Evolutionary conservation across 1,140 invertebrate genomes (phyloP), one percentile per base, ranked within the genome.

Genomic region (Trichogramma pretiosum): DNA sequence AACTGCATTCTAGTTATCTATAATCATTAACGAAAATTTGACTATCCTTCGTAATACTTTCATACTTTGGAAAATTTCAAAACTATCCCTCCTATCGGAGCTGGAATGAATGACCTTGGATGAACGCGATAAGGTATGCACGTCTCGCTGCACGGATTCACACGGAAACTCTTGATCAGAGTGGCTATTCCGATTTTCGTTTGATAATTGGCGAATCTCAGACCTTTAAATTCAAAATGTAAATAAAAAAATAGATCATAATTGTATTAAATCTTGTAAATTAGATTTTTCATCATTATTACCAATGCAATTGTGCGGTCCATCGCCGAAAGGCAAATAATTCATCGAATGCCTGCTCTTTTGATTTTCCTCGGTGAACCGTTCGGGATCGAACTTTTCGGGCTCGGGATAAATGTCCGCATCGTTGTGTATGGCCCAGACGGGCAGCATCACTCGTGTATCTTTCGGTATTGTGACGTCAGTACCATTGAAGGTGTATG

Each of bases 321-420:
- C 78, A 48, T 74, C 72, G 1, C 76, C 76, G 58, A 82, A 82
- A 4, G 80, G 77, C 19, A 78, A 63, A 56, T 70, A 76, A 9
- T 62, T 46, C 55, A 63, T 68, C 4, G 50, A 63, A 54, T 62
- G 70, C 30, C 75, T 58, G 5, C 47, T 46, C 26, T 73, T 70
- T 55, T 77, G 76, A 2, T 73, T 63, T 16, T 34, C 33, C 16
- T 11, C 11, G 11, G 64, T 59, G 58, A 86, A 87, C 52, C 82
- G 65, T 35, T 83, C 78, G 0, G 85, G 85, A 64, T 83, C 71
- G 53, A 84, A 88, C 11, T 59, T 63, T 7, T 79, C 69, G 3
- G 85, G 84, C 50, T 86, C 68, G 5, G 76, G 70, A 61, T 73
- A 87, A 43, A 76, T 67, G n/a, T 73, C 62, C 3, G 76, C 70